Conservation (phyloP, 1,140 invertebrate genomes). For the Neodiprion fabricii region DNA sequence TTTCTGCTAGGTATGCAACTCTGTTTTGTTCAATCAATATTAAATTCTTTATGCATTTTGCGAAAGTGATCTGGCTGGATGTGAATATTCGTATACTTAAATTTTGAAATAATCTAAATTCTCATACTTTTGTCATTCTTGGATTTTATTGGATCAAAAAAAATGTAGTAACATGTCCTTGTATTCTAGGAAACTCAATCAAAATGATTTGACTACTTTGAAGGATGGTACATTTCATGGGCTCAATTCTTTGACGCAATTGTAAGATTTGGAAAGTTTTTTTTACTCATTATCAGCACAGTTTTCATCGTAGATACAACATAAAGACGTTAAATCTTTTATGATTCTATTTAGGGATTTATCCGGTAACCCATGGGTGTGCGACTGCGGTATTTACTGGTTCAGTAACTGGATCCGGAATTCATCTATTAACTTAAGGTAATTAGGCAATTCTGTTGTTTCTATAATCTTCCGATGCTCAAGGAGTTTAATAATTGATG, state of each 20-base stretch:
- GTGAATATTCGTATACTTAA: too few species aligned
- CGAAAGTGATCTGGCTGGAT: neutral
- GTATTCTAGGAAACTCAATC: constrained; percentile 52
- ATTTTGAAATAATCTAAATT: too few species aligned
- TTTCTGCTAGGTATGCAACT: constrained; percentile 15
- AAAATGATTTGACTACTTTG: constrained; percentile 49
- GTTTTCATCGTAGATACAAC: constrained; percentile 8
- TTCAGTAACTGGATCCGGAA: constrained; percentile 76
- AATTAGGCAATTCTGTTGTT: constrained; percentile 26
- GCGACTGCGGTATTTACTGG: constrained; percentile 84
- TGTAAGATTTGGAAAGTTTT: constrained; percentile 46
- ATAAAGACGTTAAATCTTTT: constrained; percentile 29
- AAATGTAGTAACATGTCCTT: neutral
- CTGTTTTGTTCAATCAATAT: constrained; percentile 11
- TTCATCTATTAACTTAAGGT: constrained; percentile 71
- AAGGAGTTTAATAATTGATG: constrained; percentile 8
- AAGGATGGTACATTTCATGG: constrained; percentile 55
- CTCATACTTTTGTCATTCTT: too few species aligned
- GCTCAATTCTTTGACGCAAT: constrained; percentile 52
- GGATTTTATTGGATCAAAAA: neutral
- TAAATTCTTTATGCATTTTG: neutral
- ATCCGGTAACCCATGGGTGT: constrained; percentile 78
- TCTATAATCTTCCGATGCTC: neutral
- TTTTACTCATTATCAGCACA: neutral
- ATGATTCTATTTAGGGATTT: constrained; percentile 68